Evolutionary conservation across 2,113 vertebrate species (phyloP).

Genomic region (Albula glossodonta): DNA sequence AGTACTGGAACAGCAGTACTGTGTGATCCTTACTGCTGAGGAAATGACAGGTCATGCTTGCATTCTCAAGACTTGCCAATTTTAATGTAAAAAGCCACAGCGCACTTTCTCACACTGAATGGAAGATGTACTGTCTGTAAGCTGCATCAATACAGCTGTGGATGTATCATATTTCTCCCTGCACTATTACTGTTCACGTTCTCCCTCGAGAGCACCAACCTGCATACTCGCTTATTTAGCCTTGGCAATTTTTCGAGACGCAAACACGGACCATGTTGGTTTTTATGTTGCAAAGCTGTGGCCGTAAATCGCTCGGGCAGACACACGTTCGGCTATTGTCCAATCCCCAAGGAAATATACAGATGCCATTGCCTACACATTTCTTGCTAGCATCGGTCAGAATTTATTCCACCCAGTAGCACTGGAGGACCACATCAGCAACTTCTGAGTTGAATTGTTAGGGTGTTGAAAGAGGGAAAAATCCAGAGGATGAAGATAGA

Average conservation of each 20-base stretch:
- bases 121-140: not conserved
- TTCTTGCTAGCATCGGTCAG: slow-evolving; percentile 1
- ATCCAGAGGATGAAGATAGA: not conserved
- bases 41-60: not conserved
- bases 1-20: not conserved
- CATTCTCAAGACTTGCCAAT: not conserved
- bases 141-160: not conserved
- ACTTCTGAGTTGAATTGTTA: slow-evolving; percentile 2
- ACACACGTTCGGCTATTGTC: not conserved
- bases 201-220: not conserved
- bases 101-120: not conserved
- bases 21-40: not conserved
- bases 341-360: not conserved
- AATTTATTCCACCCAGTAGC: not conserved
- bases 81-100: not conserved
- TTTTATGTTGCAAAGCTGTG: not conserved
- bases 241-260: not conserved
- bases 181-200: not conserved
- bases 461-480: not conserved
- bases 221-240: not conserved
- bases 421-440: not conserved
- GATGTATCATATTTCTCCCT: not conserved
- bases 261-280: not conserved
- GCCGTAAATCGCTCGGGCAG: not conserved
- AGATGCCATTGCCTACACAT: not conserved